Evolutionary conservation across 2,888 invertebrate species (phyloP), one percentile per base, ranked within the genome.

Genomic region (Mythimna vitellina): DNA sequence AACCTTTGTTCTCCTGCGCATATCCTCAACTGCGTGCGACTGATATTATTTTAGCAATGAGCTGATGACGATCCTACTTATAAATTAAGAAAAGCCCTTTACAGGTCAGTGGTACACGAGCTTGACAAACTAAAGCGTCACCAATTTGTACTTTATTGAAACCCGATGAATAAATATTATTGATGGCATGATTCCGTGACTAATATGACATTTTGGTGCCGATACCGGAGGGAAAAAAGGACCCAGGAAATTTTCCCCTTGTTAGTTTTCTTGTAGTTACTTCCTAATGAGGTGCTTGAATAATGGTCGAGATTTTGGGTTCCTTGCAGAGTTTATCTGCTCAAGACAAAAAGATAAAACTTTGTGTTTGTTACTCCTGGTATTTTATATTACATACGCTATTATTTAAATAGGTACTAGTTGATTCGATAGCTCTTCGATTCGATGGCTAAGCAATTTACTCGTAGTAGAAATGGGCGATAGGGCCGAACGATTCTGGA

Each of bases 261-360:
- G 63, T 73, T 63, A 73, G 14, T 73, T 65, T 49, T 49, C 35
- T 35, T 35, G 4, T 25, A 29, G 57, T n/a, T 17, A 1, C n/a
- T 22, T 51, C 17, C 42, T 42, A 42, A 42, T 42, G 14, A 42
- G 12, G 14, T 42, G 42, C 14, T 5, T 14, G 14, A 42, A 42
- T 14, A 14, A 5, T 42, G 38, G 38, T 38, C 1, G 1, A 10
- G 38, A 38, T 10, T 60, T 46, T 17, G 6, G 17, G 17, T 17
- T 1, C 17, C 46, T 46, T 46, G 4, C 17, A 6, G 17, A 17
- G 17, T 46, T 46, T 46, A 17, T 17, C 3, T 14, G 17, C 17
- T 17, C 1, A 2, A 3, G 17, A 17, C 29, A 29, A 29, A 29
- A 29, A 29, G 29, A 14, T 17, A 17, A 46, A 5, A 17, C 0